These are phyloP conservation scores for Hirtodrosophila histrioides DNA, from an alignment of 2,888 invertebrate species.

Conservation along the genomic window DNA sequence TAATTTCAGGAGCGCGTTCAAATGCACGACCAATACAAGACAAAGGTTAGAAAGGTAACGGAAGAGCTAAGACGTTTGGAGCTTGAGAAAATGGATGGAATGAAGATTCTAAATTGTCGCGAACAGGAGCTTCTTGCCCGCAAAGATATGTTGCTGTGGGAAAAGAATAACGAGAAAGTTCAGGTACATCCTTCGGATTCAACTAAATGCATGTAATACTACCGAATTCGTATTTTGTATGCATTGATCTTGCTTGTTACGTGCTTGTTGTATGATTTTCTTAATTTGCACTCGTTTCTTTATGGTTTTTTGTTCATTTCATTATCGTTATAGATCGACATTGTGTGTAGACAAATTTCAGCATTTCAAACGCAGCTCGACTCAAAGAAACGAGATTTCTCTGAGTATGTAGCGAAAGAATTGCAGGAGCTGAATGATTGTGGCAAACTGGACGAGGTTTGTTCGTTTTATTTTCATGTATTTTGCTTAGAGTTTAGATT, in stretches of 20 bases:
- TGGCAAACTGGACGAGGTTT: constrained; percentile 86
- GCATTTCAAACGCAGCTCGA: constrained; percentile 86
- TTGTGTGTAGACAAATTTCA: constrained; percentile 87
- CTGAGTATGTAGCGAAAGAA: constrained; percentile 85
- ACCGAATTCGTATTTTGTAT: constrained; percentile 4
- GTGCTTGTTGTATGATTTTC: constrained; percentile 52
- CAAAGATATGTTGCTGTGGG: constrained; percentile 84
- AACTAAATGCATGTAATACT: constrained; percentile 14
- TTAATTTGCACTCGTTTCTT: constrained; percentile 69
- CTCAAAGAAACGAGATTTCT: constrained; percentile 85
- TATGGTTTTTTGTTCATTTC: constrained; percentile 65
- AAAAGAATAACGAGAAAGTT: constrained; percentile 84
- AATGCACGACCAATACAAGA: constrained; percentile 84
- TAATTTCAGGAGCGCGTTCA: constrained; percentile 84
- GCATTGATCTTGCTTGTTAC: constrained; percentile 18
- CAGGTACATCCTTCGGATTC: constrained; percentile 73
- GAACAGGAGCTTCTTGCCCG: constrained; percentile 85
- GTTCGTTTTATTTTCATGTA: constrained; percentile 49
- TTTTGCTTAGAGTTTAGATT: constrained; percentile 27
- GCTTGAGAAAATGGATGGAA: constrained; percentile 85
- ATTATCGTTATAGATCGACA: constrained; percentile 87
- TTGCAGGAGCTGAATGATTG: constrained; percentile 85
- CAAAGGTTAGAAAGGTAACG: constrained; percentile 83
- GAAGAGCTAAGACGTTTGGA: constrained; percentile 85
- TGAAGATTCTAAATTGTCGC: constrained; percentile 86